Base-by-base conservation (phyloP, 2,113 vertebrate species). In the Actenoides lindsayi region DNA sequence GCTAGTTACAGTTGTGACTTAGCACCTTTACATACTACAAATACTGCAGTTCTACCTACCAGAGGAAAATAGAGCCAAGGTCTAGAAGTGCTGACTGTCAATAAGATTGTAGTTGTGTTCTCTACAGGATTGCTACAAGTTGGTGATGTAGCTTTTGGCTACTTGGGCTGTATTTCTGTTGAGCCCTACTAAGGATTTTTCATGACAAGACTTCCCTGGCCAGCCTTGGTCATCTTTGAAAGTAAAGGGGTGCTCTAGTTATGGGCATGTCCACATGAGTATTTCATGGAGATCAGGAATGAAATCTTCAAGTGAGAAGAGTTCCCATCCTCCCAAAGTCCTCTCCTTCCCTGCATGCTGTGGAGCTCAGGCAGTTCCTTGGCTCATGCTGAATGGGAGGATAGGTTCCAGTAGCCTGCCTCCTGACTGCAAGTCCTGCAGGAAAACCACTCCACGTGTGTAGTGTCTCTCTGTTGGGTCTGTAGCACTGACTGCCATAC, bases 401-500 rank as follows among this genome's bases (percentile, higher is more conserved):
- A 37, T 60, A 39, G 44, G 13, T 20, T 87, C 16, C 17, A 33
- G 57, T 56, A 64, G 11, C 2, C 1, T 50, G 9, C 28, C 9
- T 78, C 44, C 44, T 46, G 1, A 50, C 25, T 56, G 23, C 62
- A 73, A 71, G 31, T 30, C 10, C 20, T 31, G 4, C 4, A 1
- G 25, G 20, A 25, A 16, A 46, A 13, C 0, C 0, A 0, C 25
- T 80, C 39, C 79, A 73, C 25, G 30, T 18, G 12, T 2, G 0
- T 6, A 7, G 30, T 44, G 28, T 41, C 39, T 39, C 1, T 5
- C 10, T 23, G 2, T 11, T 54, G 16, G 27, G 18, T 75, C 37
- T 54, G 74, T 12, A 67, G 70, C 31, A 37, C 12, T 1, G 9
- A 5, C 35, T 44, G 37, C 27, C 31, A 31, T 42, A 5, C 3